These are phyloP conservation scores for Poecilia gillii DNA, from an alignment of 2,797 vertebrate species.

Conservation along the genomic window DNA sequence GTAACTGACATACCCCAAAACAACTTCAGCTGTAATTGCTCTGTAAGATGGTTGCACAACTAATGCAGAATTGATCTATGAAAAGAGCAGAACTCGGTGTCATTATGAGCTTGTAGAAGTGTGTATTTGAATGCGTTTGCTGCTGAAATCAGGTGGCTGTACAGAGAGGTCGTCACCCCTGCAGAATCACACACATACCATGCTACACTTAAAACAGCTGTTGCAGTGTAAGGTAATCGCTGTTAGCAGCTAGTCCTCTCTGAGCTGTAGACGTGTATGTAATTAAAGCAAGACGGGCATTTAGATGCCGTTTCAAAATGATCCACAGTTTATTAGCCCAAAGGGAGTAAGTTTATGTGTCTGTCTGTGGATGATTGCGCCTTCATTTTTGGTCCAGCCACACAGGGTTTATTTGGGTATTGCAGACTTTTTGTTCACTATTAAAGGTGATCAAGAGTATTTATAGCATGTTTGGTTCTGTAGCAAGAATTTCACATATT, in stretches of 20 bases:
- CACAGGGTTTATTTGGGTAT: conserved; percentile 72
- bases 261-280: conserved; percentile 59
- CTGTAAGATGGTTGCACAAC: conserved; percentile 1
- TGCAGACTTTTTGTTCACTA: conserved; percentile 78
- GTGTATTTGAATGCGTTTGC: conserved; percentile 50
- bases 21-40: neutral
- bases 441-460: conserved; percentile 62
- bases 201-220: conserved; percentile 68
- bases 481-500: conserved; percentile 38
- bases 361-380: conserved; percentile 40
- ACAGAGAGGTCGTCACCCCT: conserved; percentile 55
- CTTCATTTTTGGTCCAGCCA: conserved; percentile 45
- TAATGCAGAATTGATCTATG: conserved; percentile 22
- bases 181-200: conserved; percentile 35
- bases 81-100: conserved; percentile 27
- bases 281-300: conserved; percentile 72
- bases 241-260: conserved; percentile 62
- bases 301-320: conserved; percentile 71
- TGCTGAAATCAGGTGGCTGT: conserved; percentile 42
- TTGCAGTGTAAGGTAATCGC: conserved; percentile 70
- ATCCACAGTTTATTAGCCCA: conserved; percentile 67
- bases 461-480: conserved; percentile 25
- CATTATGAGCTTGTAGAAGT: conserved; percentile 36
- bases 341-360: conserved; percentile 45
- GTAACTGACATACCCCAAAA: neutral